These are phyloP conservation scores for Phataginus tricuspis DNA, from an alignment of 2,797 vertebrate species.

Conservation along the genomic window DNA sequence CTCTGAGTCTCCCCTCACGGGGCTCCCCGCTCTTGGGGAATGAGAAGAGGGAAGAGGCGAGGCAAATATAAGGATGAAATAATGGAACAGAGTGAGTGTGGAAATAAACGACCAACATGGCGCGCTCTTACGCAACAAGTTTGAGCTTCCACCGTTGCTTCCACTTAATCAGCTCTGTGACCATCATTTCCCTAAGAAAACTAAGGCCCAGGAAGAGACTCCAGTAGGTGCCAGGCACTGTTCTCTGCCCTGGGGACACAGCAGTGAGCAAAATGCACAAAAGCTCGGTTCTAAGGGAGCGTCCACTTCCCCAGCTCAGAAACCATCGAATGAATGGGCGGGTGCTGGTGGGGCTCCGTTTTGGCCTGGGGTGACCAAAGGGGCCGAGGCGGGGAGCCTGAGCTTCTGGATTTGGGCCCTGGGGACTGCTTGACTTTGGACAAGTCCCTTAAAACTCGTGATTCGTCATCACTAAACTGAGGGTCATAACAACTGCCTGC, in stretches of 20 bases:
- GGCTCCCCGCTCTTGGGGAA: neutral
- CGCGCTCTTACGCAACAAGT: neutral
- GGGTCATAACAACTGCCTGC: neutral
- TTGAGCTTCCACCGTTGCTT: neutral
- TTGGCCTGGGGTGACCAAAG: neutral
- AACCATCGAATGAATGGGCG: neutral
- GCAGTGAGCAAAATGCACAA: fast-evolving
- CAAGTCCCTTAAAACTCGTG: neutral
- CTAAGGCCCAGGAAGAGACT: neutral
- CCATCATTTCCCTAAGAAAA: neutral
- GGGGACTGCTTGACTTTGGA: neutral
- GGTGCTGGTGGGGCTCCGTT: fast-evolving
- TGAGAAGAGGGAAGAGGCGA: neutral
- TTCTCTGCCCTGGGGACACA: too few relatives aligned
- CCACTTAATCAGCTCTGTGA: neutral
- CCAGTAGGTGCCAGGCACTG: neutral
- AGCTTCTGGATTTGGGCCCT: neutral
- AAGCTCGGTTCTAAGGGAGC: neutral
- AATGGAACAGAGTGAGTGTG: neutral
- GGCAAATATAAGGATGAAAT: neutral
- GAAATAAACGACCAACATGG: neutral
- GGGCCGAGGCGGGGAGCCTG: too few relatives aligned
- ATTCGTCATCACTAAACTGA: neutral
- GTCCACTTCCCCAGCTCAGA: neutral
- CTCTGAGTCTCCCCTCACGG: neutral